Conservation (phyloP, 2,888 invertebrate species). For the Lottia scabra region DNA sequence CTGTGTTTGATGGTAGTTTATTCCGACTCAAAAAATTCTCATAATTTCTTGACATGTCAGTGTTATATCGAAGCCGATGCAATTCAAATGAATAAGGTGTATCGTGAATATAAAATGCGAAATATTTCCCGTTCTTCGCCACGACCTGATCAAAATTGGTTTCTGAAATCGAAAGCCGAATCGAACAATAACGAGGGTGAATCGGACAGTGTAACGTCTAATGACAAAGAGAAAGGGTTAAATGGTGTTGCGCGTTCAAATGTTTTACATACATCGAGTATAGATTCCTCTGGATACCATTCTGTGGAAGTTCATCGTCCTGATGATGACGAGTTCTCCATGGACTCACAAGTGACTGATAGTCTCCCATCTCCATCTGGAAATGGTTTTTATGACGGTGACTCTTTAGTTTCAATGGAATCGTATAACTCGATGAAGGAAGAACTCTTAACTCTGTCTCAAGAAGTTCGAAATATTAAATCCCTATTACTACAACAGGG, state of each 20-base stretch:
- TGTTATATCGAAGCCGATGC: constrained; percentile 18
- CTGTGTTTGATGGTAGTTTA: constrained; percentile 28
- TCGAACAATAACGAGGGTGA: neutral
- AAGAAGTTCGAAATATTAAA: constrained; percentile 52
- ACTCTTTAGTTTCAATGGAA: constrained; percentile 23
- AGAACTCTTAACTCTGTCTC: constrained; percentile 43
- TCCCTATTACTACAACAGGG: constrained; percentile 29
- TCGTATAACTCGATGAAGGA: constrained; percentile 25
- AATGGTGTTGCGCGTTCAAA: neutral
- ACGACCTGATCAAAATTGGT: constrained; percentile 23
- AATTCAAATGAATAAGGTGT: constrained; percentile 11
- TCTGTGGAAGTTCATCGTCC: neutral
- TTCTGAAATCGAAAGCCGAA: constrained; percentile 12
- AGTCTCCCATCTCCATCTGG: constrained; percentile 2
- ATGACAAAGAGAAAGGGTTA: neutral
- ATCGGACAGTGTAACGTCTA: neutral
- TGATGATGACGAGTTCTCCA: constrained; percentile 2
- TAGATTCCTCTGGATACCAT: neutral
- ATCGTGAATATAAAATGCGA: constrained; percentile 11
- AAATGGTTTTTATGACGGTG: constrained; percentile 14
- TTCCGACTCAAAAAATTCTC: constrained; percentile 12
- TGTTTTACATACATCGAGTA: neutral
- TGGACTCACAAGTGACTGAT: constrained; percentile 9
- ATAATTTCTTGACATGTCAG: constrained; percentile 17
- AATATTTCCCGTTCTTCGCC: constrained; percentile 12